Base-by-base conservation (phyloP, 2,113 vertebrate genomes). In the Leuciscus idus region DNA sequence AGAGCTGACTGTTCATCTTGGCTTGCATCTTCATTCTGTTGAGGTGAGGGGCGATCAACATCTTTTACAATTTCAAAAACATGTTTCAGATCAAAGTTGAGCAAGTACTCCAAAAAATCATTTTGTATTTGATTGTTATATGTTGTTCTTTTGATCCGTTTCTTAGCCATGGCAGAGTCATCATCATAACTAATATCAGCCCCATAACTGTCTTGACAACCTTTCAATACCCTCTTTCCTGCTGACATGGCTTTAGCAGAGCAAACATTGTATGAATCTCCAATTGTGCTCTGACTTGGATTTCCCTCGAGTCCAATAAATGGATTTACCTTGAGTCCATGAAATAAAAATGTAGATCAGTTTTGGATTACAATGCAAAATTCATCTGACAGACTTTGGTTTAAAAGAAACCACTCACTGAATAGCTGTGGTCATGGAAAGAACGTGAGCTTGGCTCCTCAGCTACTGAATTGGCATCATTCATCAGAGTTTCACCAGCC, bases 41-140 rank as follows among this genome's bases (percentile, higher is more conserved):
- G 43, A 75, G 21, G 17, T 39, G 3, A 62, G 33, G 55, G 79
- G 6, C 5, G 6, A 81, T 86, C 78, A 36, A 39, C 23, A 68
- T 39, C 74, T 75, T 48, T 46, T 66, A 36, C 75, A 68, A 3
- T 75, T 48, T 28, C 28, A 76, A 4, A 10, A 52, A 72, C 17
- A 43, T 52, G 15, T 50, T 77, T 66, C 4, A 64, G 72, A 33
- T 89, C 85, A 83, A 89, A 89, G 52, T 87, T 89, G 62, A 89
- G 88, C 61, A 89, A 87, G n/a, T 89, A 89, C 33, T 89, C 77
- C 46, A 85, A 82, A 85, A 89, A 89, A 11, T 61, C 12, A 7
- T 28, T 87, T 61, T 84, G 19, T 28, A 1, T 36, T 82, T 57
- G 26, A 4, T 70, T 46, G 77, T 39, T 48, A 8, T 23, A 12